Percentiles rank a stretch among this genome's conserved stretches.
Evolutionary conservation across 2,113 vertebrate genomes (phyloP).

Genomic region (Nesoenas mayeri): DNA sequence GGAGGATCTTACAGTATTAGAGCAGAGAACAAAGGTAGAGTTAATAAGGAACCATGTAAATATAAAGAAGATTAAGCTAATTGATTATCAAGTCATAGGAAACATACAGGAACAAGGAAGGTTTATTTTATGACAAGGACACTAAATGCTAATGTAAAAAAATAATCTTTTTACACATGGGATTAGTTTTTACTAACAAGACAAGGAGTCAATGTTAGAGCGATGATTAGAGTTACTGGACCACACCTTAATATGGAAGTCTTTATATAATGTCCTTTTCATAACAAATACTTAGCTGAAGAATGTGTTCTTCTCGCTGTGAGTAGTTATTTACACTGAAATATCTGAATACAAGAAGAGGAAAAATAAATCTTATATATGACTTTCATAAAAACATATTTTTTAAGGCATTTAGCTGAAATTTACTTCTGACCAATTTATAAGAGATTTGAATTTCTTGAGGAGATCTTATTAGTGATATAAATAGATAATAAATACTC

Average conservation of each 20-base stretch:
- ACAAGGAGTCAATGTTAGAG: neutral
- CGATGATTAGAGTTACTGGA: neutral
- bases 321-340: neutral
- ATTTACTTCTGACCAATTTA: neutral
- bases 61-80: neutral
- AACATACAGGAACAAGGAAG: neutral
- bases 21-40: neutral
- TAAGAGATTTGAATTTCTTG: neutral
- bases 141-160: neutral
- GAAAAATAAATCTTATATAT: neutral
- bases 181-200: neutral
- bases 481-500: neutral
- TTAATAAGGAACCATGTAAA: neutral
- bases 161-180: neutral
- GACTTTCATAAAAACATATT: neutral
- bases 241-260: neutral
- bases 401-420: neutral
- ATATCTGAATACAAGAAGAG: neutral
- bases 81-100: neutral
- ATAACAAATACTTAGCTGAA: neutral
- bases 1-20: neutral
- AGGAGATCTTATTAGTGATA: neutral
- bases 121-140: neutral
- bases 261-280: neutral
- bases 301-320: neutral